Base-by-base conservation (phyloP, 2,113 vertebrate species). In the Myrmophylax atrothorax region DNA sequence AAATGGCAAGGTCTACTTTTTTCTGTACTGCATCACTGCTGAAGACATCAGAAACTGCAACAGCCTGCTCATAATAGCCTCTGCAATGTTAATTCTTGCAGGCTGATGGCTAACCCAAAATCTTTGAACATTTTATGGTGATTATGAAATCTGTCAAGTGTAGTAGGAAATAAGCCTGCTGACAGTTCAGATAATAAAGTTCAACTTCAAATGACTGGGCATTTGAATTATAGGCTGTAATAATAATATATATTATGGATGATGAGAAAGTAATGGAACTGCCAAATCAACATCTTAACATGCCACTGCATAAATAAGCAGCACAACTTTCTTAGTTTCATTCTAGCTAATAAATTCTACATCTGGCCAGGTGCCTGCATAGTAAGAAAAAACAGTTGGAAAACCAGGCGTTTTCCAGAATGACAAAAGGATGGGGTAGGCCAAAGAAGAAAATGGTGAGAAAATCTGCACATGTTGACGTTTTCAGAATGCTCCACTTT, bases 191-290 rank as follows among this genome's bases (percentile, higher is more conserved):
- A 60, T 91, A 89, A 82, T 93, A 78, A 78, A 86, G 52, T 60
- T 80, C 42, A 84, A 74, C 46, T 89, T 87, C 53, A 85, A 68
- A 80, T 49, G 37, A 78, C 60, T 23, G 46, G 31, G 20, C 59
- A 90, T 70, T 56, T 85, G 38, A 91, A 91, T 81, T 77, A 78
- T 9, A 72, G 64, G 35, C 50, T 91, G 47, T 3, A 10, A 83
- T 74, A 91, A 84, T 46, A 87, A 80, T 14, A 87, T 31, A 47
- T 44, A 89, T 38, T 49, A 58, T 12, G 40, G 47, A 82, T 56
- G 26, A 88, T 74, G 23, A 84, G 66, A 89, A 89, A 81, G 46
- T 66, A 95, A 89, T 53, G 38, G 50, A 95, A 82, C 58, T 77
- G 33, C 64, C 84, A 94, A 88, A 89, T 67, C 47, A 67, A 79